Base-by-base conservation (phyloP, 2,888 invertebrate genomes). In the Lasius platythorax region DNA sequence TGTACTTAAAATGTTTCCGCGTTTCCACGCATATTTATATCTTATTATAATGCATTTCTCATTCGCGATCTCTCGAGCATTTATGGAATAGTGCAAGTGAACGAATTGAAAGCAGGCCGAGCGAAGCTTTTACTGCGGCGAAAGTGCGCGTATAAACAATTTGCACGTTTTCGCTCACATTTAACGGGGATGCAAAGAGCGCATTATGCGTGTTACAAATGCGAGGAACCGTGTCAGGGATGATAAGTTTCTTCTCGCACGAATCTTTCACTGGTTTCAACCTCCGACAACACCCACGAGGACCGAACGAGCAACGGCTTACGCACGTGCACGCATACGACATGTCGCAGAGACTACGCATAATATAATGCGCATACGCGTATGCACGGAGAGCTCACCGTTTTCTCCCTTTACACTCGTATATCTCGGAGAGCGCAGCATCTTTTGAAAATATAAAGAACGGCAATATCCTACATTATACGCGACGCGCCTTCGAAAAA, bases 361-460 rank as follows among this genome's bases (percentile, higher is more conserved):
- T 82, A 82, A 87, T 43, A 40, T 68, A 72, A 70, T 46, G 61
- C 43, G 76, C 53, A 63, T 40, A 82, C 23, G 53, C 23, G 53
- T n/a, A 50, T 79, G 11, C 23, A 50, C 12, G 40, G 50, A 58
- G 78, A 58, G 78, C n/a, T 64, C n/a, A 23, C 15, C 53, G 28
- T 50, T 81, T 64, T 61, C 79, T 75, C 86, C 78, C 74, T 87
- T 83, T 85, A 70, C 56, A 53, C 78, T 84, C 75, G 82, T 83
- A 86, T 81, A 83, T 87, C 76, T 53, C 82, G 75, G 78, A 82
- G 67, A 40, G 72, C 79, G 37, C 33, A 85, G 86, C 76, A 89
- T 88, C 87, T 88, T 90, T 89, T 90, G 84, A 89, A 87, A 90
- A 85, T 91, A 87, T 86, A 86, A 89, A 90, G 91, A 90, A 91